These are phyloP conservation scores for Ivindomyrus marchei DNA, from an alignment of 2,113 vertebrate species.

Conservation along the genomic window DNA sequence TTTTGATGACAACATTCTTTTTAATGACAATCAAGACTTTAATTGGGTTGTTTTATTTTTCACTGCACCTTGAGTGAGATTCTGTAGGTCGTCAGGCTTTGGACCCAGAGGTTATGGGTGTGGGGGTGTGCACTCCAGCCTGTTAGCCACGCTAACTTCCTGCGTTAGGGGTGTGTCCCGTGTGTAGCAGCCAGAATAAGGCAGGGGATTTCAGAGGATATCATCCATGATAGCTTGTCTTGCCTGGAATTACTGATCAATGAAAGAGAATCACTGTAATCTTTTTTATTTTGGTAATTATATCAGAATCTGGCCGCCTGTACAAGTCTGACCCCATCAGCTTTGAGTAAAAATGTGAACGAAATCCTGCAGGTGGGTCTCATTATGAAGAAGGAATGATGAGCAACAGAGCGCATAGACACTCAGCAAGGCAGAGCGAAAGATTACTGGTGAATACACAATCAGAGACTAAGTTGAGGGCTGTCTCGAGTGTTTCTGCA, in stretches of 20 bases:
- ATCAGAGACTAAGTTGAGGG: background rate
- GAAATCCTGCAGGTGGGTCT: background rate
- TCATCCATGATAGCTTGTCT: background rate
- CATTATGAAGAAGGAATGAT: background rate
- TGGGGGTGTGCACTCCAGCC: background rate
- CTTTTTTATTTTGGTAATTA: background rate
- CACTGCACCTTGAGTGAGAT: background rate
- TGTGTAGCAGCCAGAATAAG: background rate
- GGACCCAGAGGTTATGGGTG: background rate
- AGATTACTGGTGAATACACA: background rate
- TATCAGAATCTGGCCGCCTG: background rate
- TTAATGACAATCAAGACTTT: background rate
- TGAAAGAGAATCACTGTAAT: background rate
- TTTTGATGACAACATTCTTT: background rate
- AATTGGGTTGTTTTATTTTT: background rate
- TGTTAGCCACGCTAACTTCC: background rate
- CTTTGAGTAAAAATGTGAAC: background rate
- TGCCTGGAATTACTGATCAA: background rate
- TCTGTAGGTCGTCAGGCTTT: background rate
- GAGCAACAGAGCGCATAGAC: background rate
- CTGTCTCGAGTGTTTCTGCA: background rate
- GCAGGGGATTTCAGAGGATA: background rate
- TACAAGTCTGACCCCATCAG: background rate
- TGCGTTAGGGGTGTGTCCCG: background rate
- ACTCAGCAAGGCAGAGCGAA: background rate